Conservation (phyloP, 2,113 vertebrate genomes). For the Sardina pilchardus region DNA sequence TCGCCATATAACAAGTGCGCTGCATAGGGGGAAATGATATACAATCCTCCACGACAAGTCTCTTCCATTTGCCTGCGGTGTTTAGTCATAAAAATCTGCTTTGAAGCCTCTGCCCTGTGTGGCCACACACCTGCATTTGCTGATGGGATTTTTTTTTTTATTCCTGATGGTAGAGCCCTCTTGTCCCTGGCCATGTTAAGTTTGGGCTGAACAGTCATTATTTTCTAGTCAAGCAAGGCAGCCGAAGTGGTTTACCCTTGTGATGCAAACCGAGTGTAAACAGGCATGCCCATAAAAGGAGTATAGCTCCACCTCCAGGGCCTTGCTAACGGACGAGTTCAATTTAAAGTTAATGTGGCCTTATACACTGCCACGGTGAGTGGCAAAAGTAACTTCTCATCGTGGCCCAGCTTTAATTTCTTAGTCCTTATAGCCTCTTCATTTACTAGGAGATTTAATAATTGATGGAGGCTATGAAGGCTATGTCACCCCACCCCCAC, state of each 20-base stretch:
- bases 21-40: constrained; percentile 1
- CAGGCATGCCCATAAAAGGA: not conserved
- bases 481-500: not conserved
- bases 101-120: not conserved
- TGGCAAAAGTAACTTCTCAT: not conserved
- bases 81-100: not conserved
- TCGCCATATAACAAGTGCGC: not conserved
- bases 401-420: not conserved
- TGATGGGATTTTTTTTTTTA: not conserved
- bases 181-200: not conserved
- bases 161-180: not conserved
- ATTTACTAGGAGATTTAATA: constrained; percentile 2
- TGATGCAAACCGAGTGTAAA: not conserved
- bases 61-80: not conserved
- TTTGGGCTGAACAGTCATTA: not conserved
- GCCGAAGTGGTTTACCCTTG: not conserved
- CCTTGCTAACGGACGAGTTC: not conserved
- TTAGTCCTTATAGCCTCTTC: not conserved
- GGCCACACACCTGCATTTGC: not conserved
- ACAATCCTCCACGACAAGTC: not conserved
- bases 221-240: not conserved
- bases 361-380: not conserved
- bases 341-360: constrained; percentile 1
- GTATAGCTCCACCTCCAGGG: not conserved
- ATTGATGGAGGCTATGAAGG: constrained; percentile 4